A percentile compares a stretch with the other conserved stretches of the same genome.
phyloP scores from a whole-genome alignment of 1,140 invertebrate species.

The Caenorhabditis latens region DNA sequence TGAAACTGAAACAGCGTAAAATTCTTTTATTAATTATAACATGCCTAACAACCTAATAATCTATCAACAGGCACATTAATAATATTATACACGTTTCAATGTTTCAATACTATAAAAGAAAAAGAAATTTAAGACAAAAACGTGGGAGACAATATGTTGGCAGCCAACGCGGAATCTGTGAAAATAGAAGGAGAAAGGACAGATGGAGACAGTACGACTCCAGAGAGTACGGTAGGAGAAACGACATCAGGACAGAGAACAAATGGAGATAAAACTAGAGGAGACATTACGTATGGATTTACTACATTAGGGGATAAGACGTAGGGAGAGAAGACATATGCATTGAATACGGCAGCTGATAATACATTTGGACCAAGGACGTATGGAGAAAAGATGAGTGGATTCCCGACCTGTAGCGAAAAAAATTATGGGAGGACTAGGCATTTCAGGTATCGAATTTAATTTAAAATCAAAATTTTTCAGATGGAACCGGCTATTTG shows the following conservation, averaged over 20 bases:
- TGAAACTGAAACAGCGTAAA: too few species aligned
- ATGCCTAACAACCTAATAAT: background rate
- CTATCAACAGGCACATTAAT: background rate
- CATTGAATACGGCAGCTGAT: slow-evolving; percentile 68
- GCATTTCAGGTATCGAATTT: too few species aligned
- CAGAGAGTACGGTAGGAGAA: slow-evolving; percentile 66
- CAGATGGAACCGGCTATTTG: too few species aligned
- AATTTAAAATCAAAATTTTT: too few species aligned
- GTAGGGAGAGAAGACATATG: slow-evolving; percentile 68
- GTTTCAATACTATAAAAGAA: background rate
- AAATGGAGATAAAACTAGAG: slow-evolving; percentile 66
- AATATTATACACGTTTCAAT: background rate
- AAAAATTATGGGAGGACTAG: background rate
- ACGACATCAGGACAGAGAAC: slow-evolving; percentile 68
- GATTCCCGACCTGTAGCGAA: slow-evolving; percentile 63
- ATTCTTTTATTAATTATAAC: background rate
- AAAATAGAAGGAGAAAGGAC: slow-evolving; percentile 67
- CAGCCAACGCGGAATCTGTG: slow-evolving; percentile 64
- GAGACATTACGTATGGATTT: slow-evolving; percentile 69
- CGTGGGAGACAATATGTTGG: slow-evolving; percentile 64
- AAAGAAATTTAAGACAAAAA: slow-evolving; percentile 80
- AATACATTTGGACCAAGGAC: slow-evolving; percentile 68
- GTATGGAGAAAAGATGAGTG: slow-evolving; percentile 68
- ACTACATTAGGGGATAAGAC: slow-evolving; percentile 68
- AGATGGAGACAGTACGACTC: slow-evolving; percentile 64